These are phyloP conservation scores for Sarcophaga carnaria DNA, from an alignment of 2,888 invertebrate species.

Conservation along the genomic window DNA sequence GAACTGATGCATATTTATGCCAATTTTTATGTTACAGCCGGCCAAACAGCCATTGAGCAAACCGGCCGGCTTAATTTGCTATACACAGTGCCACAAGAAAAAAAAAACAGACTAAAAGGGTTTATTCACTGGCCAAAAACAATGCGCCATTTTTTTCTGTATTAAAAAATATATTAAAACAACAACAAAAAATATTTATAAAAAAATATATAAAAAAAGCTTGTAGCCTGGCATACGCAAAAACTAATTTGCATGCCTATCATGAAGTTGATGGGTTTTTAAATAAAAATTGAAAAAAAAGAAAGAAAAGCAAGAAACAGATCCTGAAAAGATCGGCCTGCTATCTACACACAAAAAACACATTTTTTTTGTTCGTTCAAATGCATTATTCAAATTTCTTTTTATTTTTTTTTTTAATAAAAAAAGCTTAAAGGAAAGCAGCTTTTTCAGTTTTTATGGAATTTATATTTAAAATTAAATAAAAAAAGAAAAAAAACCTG, in stretches of 20 bases:
- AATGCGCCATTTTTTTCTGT: constrained; percentile 67
- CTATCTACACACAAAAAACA: background rate
- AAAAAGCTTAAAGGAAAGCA: too few relatives aligned
- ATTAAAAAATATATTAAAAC: constrained; percentile 22
- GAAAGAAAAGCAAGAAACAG: background rate
- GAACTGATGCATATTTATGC: constrained; percentile 68
- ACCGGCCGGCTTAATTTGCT: constrained; percentile 67
- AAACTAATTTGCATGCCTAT: constrained; percentile 70
- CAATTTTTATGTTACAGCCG: constrained; percentile 69
- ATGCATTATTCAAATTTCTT: background rate
- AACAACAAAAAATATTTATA: constrained; percentile 25
- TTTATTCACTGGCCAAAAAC: constrained; percentile 55
- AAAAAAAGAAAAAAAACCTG: too few relatives aligned
- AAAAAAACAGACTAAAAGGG: constrained; percentile 46
- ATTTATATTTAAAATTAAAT: too few relatives aligned
- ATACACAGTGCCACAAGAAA: background rate
- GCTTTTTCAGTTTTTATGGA: too few relatives aligned
- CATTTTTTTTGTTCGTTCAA: background rate
- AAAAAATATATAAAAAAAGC: background rate
- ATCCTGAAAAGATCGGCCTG: background rate
- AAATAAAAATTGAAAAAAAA: constrained; percentile 23
- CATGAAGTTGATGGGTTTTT: constrained; percentile 65
- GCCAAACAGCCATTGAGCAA: constrained; percentile 58
- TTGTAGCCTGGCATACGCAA: constrained; percentile 55
- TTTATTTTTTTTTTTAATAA: background rate